phyloP scores from a whole-genome alignment of 2,113 vertebrate genomes.

The Fregetta grallaria region DNA sequence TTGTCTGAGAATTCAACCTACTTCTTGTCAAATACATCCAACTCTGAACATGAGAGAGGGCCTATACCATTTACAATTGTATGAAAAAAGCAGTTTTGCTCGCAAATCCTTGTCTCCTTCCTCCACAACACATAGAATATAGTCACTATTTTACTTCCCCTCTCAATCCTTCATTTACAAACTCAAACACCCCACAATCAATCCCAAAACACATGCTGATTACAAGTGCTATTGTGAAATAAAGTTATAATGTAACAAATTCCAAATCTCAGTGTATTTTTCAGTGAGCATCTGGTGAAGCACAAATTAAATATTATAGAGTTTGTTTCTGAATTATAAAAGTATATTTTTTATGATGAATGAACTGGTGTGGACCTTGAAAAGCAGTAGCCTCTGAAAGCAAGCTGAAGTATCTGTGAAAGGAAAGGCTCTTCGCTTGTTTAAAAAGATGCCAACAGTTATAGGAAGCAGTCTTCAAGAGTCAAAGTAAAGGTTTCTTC shows the following conservation, averaged over 20 bases:
- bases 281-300: neutral
- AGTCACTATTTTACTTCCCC: neutral
- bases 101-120: neutral
- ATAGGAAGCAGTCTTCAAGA: neutral
- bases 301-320: neutral
- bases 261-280: neutral
- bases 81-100: neutral
- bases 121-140: neutral
- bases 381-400: neutral
- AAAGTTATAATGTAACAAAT: neutral
- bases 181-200: neutral
- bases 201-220: neutral
- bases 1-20: neutral
- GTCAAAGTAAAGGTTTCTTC: neutral
- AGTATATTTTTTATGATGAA: neutral
- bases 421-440: neutral
- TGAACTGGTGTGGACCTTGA: neutral
- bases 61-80: neutral
- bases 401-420: neutral
- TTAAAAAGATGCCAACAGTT: neutral
- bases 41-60: neutral
- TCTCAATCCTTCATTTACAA: constrained; percentile 20
- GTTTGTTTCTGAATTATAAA: neutral
- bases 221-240: neutral
- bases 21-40: neutral